Conservation (phyloP, 2,797 vertebrate genomes). For the Passerculus sandwichensis region DNA sequence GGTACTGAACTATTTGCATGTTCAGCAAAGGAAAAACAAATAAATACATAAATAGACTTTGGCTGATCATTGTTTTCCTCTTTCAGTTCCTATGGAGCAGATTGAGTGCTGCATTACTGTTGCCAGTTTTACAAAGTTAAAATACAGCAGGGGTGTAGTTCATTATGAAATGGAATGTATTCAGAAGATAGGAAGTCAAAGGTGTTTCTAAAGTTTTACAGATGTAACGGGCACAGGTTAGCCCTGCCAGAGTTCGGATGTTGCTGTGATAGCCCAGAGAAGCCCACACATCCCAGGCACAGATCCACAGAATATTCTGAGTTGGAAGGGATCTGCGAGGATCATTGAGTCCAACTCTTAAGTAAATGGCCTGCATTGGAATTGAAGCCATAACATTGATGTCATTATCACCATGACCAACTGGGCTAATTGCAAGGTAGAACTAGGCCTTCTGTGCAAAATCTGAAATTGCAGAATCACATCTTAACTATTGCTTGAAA, state of each 20-base stretch:
- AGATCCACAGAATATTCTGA: not conserved
- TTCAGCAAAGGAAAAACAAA: slow-evolving; percentile 35
- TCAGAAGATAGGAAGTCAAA: not conserved
- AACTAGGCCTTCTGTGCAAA: not conserved
- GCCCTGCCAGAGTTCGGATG: not conserved
- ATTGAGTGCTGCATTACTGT: slow-evolving; percentile 17
- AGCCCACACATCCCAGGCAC: not conserved
- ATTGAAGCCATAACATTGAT: accelerated
- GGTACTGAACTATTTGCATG: slow-evolving; percentile 49
- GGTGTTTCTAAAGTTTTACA: not conserved
- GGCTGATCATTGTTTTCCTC: slow-evolving; percentile 43
- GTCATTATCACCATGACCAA: not conserved
- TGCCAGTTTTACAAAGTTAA: slow-evolving; percentile 51
- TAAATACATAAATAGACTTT: not conserved
- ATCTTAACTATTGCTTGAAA: not conserved
- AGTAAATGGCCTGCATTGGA: not conserved
- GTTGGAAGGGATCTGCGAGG: accelerated
- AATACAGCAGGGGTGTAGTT: not conserved
- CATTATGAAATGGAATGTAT: not conserved
- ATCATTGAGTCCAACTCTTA: too few species aligned
- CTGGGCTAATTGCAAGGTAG: not conserved
- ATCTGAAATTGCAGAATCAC: not conserved
- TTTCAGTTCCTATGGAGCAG: slow-evolving; percentile 33
- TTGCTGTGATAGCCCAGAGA: not conserved
- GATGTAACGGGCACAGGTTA: not conserved